Percentiles rank a stretch among this genome's conserved stretches.
Evolutionary conservation across 2,888 invertebrate species (phyloP).

Genomic region (Homarus gammarus): DNA sequence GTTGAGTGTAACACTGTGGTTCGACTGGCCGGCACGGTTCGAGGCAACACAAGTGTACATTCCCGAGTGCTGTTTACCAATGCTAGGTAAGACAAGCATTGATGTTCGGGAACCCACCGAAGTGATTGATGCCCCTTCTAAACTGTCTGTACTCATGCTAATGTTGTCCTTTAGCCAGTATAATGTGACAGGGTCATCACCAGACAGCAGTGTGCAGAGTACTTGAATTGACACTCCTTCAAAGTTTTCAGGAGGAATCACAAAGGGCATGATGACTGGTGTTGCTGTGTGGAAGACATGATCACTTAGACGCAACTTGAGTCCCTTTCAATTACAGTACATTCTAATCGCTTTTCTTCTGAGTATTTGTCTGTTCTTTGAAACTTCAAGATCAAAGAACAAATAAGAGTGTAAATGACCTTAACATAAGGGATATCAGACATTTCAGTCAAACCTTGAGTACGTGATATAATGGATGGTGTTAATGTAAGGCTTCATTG

Average conservation of each 20-base stretch:
- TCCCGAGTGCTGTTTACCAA: constrained; percentile 76
- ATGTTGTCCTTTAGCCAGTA: constrained; percentile 78
- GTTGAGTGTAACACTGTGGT: constrained; percentile 74
- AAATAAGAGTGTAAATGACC: background rate
- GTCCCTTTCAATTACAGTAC: background rate
- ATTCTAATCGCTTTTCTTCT: background rate
- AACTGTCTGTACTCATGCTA: constrained; percentile 77
- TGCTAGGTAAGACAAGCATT: constrained; percentile 80
- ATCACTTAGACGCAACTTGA: background rate
- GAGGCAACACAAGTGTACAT: constrained; percentile 76
- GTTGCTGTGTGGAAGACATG: constrained; percentile 42
- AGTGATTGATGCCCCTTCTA: constrained; percentile 81
- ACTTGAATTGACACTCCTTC: constrained; percentile 77
- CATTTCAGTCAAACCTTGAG: too few species aligned
- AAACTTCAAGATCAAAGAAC: background rate
- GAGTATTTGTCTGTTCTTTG: background rate
- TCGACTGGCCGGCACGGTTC: constrained; percentile 76
- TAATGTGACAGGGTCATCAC: constrained; percentile 78
- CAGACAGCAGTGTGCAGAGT: constrained; percentile 78
- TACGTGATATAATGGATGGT: too few species aligned
- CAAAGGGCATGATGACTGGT: constrained; percentile 77
- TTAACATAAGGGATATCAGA: background rate
- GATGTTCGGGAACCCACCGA: constrained; percentile 83
- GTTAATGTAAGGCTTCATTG: too few species aligned
- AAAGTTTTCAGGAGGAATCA: constrained; percentile 76